Conservation (phyloP, 2,113 vertebrate genomes). For the Pungitius pungitius region DNA sequence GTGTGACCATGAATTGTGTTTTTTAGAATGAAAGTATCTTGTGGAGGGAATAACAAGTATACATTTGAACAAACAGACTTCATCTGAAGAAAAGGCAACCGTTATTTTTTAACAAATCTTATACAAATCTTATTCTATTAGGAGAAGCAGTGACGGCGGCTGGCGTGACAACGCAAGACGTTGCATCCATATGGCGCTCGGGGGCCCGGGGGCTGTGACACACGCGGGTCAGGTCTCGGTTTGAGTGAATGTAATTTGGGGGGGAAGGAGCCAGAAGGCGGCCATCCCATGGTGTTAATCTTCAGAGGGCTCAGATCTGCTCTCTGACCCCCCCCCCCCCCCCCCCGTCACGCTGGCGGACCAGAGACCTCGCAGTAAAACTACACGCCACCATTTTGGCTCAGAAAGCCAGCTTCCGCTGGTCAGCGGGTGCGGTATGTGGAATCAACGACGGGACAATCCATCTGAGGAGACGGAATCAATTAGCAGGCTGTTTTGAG, state of each 20-base stretch:
- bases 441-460: conserved; percentile 35
- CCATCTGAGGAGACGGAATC: conserved; percentile 26
- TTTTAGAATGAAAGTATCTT: too few relatives aligned
- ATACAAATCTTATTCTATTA: too few relatives aligned
- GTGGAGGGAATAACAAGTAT: too few relatives aligned
- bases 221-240: conserved; percentile 55
- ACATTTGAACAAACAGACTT: too few relatives aligned
- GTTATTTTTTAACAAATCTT: too few relatives aligned
- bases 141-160: conserved; percentile 23
- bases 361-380: conserved; percentile 3
- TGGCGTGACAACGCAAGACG: conserved; percentile 33
- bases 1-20: too few relatives aligned
- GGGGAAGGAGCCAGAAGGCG: conserved; percentile 57
- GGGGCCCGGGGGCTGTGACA: conserved; percentile 36
- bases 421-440: not conserved
- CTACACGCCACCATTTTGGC: conserved; percentile 5
- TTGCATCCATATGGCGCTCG: conserved; percentile 45
- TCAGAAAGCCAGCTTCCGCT: not conserved
- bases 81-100: too few relatives aligned
- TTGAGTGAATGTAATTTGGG: conserved; percentile 56
- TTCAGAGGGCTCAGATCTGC: conserved; percentile 61
- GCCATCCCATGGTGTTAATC: conserved; percentile 63
- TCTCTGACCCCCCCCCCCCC: conserved; percentile 54
- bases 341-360: conserved; percentile 12
- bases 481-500: conserved; percentile 28